A percentile compares a stretch with the other conserved stretches of the same genome.
Evolutionary conservation across 2,888 invertebrate genomes (phyloP).

Genomic region (Rhopalosiphum nymphaeae): DNA sequence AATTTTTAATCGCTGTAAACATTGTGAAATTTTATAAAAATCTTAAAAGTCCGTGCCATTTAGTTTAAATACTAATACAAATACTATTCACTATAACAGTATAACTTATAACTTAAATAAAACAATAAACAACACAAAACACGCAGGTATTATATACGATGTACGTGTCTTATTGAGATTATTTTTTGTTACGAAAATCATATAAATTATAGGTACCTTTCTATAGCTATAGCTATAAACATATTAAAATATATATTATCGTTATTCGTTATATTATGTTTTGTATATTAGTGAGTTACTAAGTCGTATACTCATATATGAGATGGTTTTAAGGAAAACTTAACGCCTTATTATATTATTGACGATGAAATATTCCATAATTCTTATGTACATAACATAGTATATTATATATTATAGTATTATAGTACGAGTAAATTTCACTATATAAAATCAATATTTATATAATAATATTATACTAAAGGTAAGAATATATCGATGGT

Average conservation of each 20-base stretch:
- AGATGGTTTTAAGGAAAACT: neutral
- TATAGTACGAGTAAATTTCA: too few relatives aligned
- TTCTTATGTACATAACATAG: neutral
- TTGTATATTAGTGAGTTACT: neutral
- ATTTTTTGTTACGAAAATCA: neutral
- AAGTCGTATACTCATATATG: neutral
- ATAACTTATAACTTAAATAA: neutral
- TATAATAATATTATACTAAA: neutral
- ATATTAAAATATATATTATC: neutral
- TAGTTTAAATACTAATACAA: constrained; percentile 12
- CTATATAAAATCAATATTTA: neutral
- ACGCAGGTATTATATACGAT: neutral
- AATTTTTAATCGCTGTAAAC: neutral
- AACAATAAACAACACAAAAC: constrained; percentile 7
- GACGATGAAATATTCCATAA: neutral
- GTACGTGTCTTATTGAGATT: neutral
- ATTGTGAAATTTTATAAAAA: neutral
- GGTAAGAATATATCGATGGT: neutral
- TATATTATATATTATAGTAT: neutral
- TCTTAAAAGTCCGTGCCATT: neutral
- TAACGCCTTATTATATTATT: neutral
- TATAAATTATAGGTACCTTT: neutral
- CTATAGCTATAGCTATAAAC: neutral
- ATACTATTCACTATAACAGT: neutral
- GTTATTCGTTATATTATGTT: neutral